Conservation (phyloP, 2,113 vertebrate species). For the Agelaius tricolor region DNA sequence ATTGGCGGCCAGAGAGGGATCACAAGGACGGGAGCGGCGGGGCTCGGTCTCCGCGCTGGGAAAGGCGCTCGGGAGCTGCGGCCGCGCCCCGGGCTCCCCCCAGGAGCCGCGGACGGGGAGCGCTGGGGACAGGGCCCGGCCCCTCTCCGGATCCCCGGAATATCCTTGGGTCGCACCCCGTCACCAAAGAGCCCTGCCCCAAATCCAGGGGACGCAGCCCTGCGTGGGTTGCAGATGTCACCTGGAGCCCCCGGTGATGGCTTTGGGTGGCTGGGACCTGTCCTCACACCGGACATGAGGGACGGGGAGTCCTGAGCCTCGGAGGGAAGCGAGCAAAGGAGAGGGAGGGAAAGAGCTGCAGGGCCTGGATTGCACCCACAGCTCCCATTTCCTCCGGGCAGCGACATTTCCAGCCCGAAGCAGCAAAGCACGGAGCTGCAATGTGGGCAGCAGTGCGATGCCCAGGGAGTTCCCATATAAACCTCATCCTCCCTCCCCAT, state of each 20-base stretch:
- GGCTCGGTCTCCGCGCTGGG: neutral
- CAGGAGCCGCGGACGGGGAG: neutral
- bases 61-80: neutral
- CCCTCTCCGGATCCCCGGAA: fast-evolving
- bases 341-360: neutral
- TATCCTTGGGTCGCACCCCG: fast-evolving
- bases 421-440: neutral
- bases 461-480: neutral
- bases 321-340: neutral
- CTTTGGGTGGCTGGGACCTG: neutral
- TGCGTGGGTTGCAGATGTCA: neutral
- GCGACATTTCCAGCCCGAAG: neutral
- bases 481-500: neutral
- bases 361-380: neutral
- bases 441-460: fast-evolving
- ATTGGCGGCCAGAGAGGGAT: conserved; percentile 7
- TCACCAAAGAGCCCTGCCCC: neutral
- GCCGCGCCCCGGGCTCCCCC: neutral
- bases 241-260: fast-evolving
- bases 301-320: too few relatives aligned
- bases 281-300: fast-evolving
- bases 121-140: fast-evolving
- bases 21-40: neutral
- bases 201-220: fast-evolving
- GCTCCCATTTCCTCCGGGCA: neutral